phyloP scores from a whole-genome alignment of 2,888 invertebrate species.

The Drosophila kanekoi region DNA sequence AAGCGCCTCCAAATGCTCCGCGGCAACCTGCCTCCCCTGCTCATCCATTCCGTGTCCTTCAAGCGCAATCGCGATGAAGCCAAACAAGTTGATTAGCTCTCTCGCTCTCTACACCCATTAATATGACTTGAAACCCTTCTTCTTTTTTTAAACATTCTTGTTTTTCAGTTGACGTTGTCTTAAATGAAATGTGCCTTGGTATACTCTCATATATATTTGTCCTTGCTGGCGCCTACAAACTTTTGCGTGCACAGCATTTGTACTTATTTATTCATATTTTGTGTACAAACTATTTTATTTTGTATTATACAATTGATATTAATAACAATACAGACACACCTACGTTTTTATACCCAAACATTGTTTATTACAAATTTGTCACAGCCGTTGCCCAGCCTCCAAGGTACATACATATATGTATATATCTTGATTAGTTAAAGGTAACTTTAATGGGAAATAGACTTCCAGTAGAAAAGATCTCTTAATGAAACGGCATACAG shows the following conservation, averaged over 20 bases:
- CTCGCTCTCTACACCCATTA: too few relatives aligned
- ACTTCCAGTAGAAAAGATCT: too few relatives aligned
- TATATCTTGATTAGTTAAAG: too few relatives aligned
- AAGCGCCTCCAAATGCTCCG: slow-evolving; percentile 84
- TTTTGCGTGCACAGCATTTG: slow-evolving; percentile 6
- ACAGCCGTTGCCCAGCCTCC: too few relatives aligned
- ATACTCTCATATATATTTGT: slow-evolving; percentile 12
- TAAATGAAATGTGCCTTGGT: slow-evolving; percentile 15
- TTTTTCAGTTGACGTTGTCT: background rate
- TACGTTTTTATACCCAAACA: too few relatives aligned
- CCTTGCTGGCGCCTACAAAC: too few relatives aligned
- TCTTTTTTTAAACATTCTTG: background rate
- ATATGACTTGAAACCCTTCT: too few relatives aligned
- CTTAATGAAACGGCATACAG: too few relatives aligned
- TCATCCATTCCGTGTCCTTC: slow-evolving; percentile 84
- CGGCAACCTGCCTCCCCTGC: slow-evolving; percentile 83
- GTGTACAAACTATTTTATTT: background rate
- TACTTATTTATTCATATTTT: slow-evolving; percentile 9
- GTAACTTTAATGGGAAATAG: too few relatives aligned
- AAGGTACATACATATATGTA: too few relatives aligned
- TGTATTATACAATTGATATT: slow-evolving; percentile 25
- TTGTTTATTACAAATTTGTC: too few relatives aligned
- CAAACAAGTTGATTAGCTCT: slow-evolving; percentile 76
- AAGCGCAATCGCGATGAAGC: slow-evolving; percentile 81
- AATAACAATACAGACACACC: background rate